Conservation (phyloP, 2,797 vertebrate genomes). For the Epinephelus malabaricus region DNA sequence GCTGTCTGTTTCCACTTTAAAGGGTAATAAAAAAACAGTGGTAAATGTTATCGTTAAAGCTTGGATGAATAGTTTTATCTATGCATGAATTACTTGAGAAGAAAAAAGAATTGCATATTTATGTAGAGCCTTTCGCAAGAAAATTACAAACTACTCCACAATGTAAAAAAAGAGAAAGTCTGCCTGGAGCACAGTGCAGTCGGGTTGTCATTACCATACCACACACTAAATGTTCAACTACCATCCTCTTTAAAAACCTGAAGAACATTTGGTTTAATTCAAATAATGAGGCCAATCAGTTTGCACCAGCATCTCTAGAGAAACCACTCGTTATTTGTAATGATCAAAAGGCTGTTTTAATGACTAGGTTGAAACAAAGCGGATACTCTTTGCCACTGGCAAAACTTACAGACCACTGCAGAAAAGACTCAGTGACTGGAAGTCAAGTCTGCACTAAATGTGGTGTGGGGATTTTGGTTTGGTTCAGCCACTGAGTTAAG, state of each 20-base stretch:
- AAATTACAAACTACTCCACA: conserved; percentile 5
- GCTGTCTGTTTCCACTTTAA: not conserved
- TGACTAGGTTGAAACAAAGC: conserved; percentile 53
- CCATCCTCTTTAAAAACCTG: conserved; percentile 51
- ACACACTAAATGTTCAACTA: conserved; percentile 59
- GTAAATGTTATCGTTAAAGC: not conserved
- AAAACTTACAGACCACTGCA: conserved; percentile 8
- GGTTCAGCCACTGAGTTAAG: conserved; percentile 3
- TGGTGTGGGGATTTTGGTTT: conserved; percentile 4
- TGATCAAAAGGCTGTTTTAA: conserved; percentile 68
- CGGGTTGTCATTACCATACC: conserved; percentile 64
- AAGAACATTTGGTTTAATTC: conserved; percentile 65
- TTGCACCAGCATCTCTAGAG: conserved; percentile 57
- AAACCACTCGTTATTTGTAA: conserved; percentile 46
- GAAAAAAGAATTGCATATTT: not conserved
- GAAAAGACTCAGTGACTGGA: conserved; percentile 5
- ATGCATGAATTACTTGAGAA: not conserved
- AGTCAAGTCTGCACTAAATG: conserved; percentile 17
- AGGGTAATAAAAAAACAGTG: not conserved
- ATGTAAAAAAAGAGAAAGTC: conserved; percentile 35
- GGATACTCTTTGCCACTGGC: conserved; percentile 42
- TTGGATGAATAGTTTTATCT: not conserved
- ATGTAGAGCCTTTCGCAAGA: not conserved
- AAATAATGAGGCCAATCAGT: conserved; percentile 69
- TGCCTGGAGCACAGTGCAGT: conserved; percentile 28